Conservation (phyloP, 2,888 invertebrate genomes). For the Phorcus lineatus region DNA sequence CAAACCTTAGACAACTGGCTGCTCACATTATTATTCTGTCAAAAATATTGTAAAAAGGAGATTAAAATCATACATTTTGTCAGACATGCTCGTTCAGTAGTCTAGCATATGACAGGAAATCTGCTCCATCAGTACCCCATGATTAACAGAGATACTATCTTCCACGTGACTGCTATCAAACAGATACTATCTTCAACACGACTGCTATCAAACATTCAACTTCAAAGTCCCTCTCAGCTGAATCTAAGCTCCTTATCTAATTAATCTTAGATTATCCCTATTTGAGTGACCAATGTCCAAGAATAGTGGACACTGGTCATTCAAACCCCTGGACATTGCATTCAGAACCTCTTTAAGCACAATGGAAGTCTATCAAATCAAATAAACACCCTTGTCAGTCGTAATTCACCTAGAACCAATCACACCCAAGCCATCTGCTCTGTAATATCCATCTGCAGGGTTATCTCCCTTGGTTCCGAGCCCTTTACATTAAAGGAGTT, state of each 20-base stretch:
- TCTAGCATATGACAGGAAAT: not conserved
- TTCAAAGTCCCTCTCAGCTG: slow-evolving; percentile 11
- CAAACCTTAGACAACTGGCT: no score
- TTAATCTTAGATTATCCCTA: slow-evolving; percentile 14
- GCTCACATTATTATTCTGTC: not conserved
- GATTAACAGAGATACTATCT: slow-evolving; percentile 10
- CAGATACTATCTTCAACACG: slow-evolving; percentile 4
- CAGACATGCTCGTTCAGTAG: not conserved
- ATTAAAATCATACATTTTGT: slow-evolving; percentile 9
- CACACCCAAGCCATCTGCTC: slow-evolving; percentile 9
- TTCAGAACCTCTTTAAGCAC: slow-evolving; percentile 5
- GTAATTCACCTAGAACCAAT: slow-evolving; percentile 1
- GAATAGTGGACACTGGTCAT: not conserved
- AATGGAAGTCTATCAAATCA: slow-evolving; percentile 20
- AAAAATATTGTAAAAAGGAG: not conserved
- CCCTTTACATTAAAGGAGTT: not conserved
- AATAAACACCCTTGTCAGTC: slow-evolving; percentile 19
- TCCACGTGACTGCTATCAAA: slow-evolving; percentile 19
- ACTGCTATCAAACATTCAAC: slow-evolving; percentile 15
- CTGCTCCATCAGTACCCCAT: not conserved
- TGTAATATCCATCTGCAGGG: not conserved
- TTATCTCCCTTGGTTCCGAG: slow-evolving; percentile 8
- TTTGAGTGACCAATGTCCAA: slow-evolving; percentile 7
- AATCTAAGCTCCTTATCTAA: slow-evolving; percentile 23
- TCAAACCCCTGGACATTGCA: slow-evolving; percentile 7